Percentiles rank a stretch among this genome's conserved stretches.
These are phyloP conservation scores for Gallinago media DNA, from an alignment of 2,113 vertebrate genomes.

Conservation along the genomic window DNA sequence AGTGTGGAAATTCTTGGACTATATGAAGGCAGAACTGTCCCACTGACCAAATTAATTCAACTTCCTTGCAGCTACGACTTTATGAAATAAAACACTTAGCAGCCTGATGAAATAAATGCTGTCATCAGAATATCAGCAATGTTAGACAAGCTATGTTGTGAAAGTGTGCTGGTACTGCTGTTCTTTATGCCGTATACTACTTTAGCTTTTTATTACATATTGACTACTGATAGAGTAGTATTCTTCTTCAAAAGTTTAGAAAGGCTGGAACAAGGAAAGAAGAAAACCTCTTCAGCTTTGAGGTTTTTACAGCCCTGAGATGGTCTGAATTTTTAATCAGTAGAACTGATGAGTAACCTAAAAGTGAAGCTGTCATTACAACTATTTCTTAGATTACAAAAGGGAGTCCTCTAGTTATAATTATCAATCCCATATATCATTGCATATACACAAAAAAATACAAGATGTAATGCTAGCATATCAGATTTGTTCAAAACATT, in stretches of 20 bases:
- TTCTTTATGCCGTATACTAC: neutral
- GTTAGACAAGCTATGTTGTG: neutral
- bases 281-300: neutral
- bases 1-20: neutral
- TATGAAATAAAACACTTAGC: neutral
- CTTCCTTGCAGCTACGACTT: neutral
- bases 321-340: neutral
- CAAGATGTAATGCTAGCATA: neutral
- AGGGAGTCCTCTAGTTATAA: neutral
- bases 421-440: accelerated
- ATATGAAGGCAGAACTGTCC: neutral
- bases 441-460: neutral
- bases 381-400: neutral
- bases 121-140: neutral
- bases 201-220: neutral
- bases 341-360: neutral
- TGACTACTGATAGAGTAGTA: neutral
- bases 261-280: neutral
- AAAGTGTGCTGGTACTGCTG: neutral
- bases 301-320: neutral
- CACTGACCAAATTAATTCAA: neutral
- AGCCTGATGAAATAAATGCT: neutral
- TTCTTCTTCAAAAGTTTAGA: neutral
- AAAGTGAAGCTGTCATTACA: neutral
- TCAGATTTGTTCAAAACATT: neutral